Evolutionary conservation across 1,140 invertebrate species (phyloP), one percentile per base, ranked within the genome.

Genomic region (Phthorimaea operculella): DNA sequence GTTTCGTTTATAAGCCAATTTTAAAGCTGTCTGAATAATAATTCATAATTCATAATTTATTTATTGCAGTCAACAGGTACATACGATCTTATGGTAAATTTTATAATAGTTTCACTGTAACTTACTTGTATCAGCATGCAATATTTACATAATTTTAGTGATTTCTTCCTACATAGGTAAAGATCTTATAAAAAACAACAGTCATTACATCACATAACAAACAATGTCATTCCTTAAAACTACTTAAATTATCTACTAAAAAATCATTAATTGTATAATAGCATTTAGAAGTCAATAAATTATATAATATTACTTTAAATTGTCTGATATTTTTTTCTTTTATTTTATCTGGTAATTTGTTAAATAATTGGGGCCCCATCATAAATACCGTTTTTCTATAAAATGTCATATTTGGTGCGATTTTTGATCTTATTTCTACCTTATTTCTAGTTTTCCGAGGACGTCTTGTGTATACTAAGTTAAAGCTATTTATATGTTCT

Each of bases 181-280:
- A 28, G 21, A 28, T 28, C 6, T 28, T 28, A 28, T 28, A 28
- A 28, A 28, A 6, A 28, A 28, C 21, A 28, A 28, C 21, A 28
- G 21, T 28, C 21, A 28, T 28, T 28, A 28, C 21, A 28, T 28
- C 21, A 28, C 21, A 28, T 28, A 28, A 28, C 21, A 28, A 28
- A 28, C 21, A 28, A 28, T 28, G 21, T 28, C 21, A 28, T 28
- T 28, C 21, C 21, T 28, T 28, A 28, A 28, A 28, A 28, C 21
- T 28, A 28, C 21, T 42, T 42, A 42, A n/a, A 42, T 42, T n/a
- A 42, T 42, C 39, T n/a, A 14, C 14, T 14, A 42, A 42, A 42
- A n/a, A 47, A 47, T 47, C 44, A 47, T 47, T 47, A 47, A 47
- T 47, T 16, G 11, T 47, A 47, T 47, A 47, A 17, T 47, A 47